These are phyloP conservation scores for Poecilia gillii DNA, from an alignment of 2,797 vertebrate species.

Conservation along the genomic window DNA sequence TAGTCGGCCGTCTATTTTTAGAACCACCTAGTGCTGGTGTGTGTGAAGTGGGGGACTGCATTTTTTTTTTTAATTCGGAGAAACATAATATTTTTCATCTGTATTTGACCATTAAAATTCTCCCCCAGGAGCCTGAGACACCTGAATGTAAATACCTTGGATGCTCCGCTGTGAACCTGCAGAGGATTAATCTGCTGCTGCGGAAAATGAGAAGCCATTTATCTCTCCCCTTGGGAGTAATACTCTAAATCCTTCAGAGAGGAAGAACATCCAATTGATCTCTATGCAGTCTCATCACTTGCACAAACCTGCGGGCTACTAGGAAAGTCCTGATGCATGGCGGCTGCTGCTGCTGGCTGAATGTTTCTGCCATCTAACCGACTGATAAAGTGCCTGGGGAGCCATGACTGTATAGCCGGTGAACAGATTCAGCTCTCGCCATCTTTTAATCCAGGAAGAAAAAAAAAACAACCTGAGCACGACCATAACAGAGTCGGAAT, in stretches of 20 bases:
- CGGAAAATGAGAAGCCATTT: conserved; percentile 56
- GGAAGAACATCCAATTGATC: conserved; percentile 50
- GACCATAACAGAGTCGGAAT: background rate
- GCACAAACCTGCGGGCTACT: conserved; percentile 25
- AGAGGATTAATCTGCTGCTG: conserved; percentile 52
- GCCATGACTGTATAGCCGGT: conserved; percentile 14
- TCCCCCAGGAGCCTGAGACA: conserved; percentile 11
- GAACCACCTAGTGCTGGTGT: conserved; percentile 11
- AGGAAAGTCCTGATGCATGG: conserved; percentile 21
- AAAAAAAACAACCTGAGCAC: background rate
- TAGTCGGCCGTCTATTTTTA: conserved; percentile 35
- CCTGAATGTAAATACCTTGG: conserved; percentile 13
- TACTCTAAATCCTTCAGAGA: conserved; percentile 58
- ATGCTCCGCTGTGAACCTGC: conserved; percentile 21
- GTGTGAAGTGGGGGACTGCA: background rate
- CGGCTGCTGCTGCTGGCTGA: conserved; percentile 8
- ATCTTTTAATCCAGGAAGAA: background rate
- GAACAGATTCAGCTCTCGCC: conserved; percentile 1
- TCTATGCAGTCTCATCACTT: conserved; percentile 27
- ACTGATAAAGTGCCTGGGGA: background rate
- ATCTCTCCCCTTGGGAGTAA: conserved; percentile 41
- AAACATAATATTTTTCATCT: background rate
- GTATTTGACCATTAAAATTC: background rate
- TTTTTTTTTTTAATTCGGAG: background rate
- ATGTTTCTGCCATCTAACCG: background rate